Evolutionary conservation across 2,113 vertebrate genomes (phyloP), one percentile per base, ranked within the genome.

Genomic region (Cololabis saira): DNA sequence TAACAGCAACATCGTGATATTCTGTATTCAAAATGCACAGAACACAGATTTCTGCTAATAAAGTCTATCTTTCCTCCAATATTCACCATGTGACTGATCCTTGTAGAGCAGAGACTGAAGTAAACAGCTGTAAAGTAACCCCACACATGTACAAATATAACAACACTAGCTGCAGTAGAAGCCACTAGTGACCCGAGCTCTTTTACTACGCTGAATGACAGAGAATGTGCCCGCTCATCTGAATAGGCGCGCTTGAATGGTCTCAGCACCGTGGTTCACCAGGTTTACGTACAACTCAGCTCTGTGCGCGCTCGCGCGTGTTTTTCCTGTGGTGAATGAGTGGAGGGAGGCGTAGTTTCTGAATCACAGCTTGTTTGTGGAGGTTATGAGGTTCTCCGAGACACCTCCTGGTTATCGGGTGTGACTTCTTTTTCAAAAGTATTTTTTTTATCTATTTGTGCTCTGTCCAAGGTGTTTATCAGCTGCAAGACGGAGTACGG

Each of bases 151-250:
- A 71, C 47, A 86, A 73, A 79, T 77, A 77, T 76, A 68, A 78
- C 70, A 78, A 89, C 80, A 87, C 80, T 53, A 72, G 60, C 62
- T 52, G 50, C 78, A 83, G 63, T 78, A 58, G 89, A 91, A 88
- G 70, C 83, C 85, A 43, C 81, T 48, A 67, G 86, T 70, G 81
- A 81, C 74, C 37, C 24, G 67, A 71, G 77, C 81, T 65, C 76
- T 87, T 82, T 74, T 22, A 50, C 70, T 50, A 57, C 13, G 19
- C 58, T 85, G 87, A 92, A 90, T 80, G 83, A 81, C 58, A 68
- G 69, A 80, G 91, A 92, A 93, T 90, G 89, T 92, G 89, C 90
- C 74, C 61, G 82, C 79, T 92, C 91, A 88, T 89, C 80, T 74
- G 84, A 84, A 90, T 64, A 44, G 57, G 54, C 43, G 53, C 12